Evolutionary conservation across 2,113 vertebrate genomes (phyloP).

Genomic region (Carassius carassius): DNA sequence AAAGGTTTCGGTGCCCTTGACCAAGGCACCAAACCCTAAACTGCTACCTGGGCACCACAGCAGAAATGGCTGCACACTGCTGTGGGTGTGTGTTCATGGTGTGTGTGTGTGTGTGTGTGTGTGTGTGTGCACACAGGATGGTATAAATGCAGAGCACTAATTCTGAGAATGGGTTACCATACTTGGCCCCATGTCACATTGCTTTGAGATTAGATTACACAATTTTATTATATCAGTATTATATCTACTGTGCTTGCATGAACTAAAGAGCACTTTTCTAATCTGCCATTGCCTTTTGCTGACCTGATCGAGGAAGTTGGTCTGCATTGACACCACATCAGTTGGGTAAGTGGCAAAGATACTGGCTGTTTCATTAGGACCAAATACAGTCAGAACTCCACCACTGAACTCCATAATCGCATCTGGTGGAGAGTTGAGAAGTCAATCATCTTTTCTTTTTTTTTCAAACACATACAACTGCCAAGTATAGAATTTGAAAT

Average conservation of each 20-base stretch:
- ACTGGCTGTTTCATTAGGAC: conserved; percentile 82
- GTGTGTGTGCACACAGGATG: too few relatives aligned
- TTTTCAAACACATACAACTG: not conserved
- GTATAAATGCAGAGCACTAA: too few relatives aligned
- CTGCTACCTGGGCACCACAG: too few relatives aligned
- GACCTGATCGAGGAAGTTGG: conserved; percentile 83
- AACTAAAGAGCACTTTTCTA: not conserved
- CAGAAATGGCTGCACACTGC: too few relatives aligned
- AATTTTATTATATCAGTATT: not conserved
- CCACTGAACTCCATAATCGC: conserved; percentile 78
- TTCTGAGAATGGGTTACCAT: too few relatives aligned
- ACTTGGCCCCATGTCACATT: too few relatives aligned
- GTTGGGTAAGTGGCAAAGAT: conserved; percentile 86
- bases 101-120: too few relatives aligned
- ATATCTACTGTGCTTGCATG: not conserved
- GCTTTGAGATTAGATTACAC: not conserved
- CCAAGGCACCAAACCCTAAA: too few relatives aligned
- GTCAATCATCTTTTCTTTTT: not conserved
- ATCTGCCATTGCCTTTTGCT: conserved; percentile 21
- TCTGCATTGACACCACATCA: conserved; percentile 67
- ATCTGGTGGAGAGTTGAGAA: conserved; percentile 62
- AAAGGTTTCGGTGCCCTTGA: too few relatives aligned
- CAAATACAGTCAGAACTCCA: conserved; percentile 73
- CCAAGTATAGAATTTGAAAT: not conserved
- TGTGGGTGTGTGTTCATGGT: too few relatives aligned